A percentile compares a stretch with the other conserved stretches of the same genome.
These are phyloP conservation scores for Hycleus phaleratus DNA, from an alignment of 1,140 invertebrate genomes.

Conservation along the genomic window DNA sequence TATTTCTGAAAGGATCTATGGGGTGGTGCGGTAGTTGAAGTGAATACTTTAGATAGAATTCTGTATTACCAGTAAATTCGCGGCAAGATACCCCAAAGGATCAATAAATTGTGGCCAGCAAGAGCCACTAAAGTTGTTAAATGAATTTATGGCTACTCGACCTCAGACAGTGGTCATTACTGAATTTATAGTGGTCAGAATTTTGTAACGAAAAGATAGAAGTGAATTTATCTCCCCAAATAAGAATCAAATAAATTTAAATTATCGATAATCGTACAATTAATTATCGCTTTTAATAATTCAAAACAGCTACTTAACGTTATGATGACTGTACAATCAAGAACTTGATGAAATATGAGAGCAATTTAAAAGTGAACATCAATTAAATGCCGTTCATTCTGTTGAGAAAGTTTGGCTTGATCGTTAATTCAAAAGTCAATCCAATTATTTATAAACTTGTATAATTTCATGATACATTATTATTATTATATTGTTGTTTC, in stretches of 20 bases:
- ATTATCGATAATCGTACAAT: too few relatives aligned
- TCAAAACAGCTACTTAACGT: background rate
- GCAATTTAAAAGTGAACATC: slow-evolving; percentile 2
- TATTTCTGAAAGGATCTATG: too few relatives aligned
- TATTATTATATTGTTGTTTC: too few relatives aligned
- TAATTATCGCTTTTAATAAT: too few relatives aligned
- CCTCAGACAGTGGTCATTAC: slow-evolving; percentile 36
- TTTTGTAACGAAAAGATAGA: slow-evolving; percentile 14
- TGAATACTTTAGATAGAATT: slow-evolving; percentile 24
- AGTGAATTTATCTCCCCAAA: background rate
- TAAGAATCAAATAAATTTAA: too few relatives aligned
- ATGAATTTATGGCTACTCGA: slow-evolving; percentile 38
- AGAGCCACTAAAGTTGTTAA: slow-evolving; percentile 39
- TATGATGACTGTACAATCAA: background rate
- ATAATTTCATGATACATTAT: too few relatives aligned
- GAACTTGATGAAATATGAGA: background rate
- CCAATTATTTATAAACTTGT: slow-evolving; percentile 4
- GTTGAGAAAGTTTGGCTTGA: background rate
- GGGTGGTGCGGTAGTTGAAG: slow-evolving; percentile 5
- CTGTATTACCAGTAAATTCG: slow-evolving; percentile 27
- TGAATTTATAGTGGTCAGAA: slow-evolving; percentile 28
- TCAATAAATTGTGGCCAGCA: slow-evolving; percentile 35
- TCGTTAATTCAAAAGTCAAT: slow-evolving; percentile 5
- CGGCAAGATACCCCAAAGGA: slow-evolving; percentile 25
- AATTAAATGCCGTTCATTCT: slow-evolving; percentile 9